These are phyloP conservation scores for Recurvirostra avosetta DNA, from an alignment of 2,113 vertebrate genomes.

Conservation along the genomic window DNA sequence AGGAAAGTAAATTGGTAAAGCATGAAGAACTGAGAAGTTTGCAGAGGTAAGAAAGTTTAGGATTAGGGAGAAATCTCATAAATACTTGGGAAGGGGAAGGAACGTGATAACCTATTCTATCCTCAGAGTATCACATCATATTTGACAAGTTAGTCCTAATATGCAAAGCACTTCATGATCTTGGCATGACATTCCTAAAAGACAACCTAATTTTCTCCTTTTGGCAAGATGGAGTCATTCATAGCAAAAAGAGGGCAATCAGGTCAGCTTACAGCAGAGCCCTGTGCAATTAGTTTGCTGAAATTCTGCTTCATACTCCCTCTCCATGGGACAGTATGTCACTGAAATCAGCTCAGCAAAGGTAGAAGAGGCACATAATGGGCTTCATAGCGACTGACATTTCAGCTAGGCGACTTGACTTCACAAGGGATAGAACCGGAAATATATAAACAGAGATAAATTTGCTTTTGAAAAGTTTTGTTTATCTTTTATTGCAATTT, in stretches of 20 bases:
- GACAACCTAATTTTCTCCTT: neutral
- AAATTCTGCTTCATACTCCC: neutral
- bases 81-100: neutral
- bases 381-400: neutral
- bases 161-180: neutral
- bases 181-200: neutral
- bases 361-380: neutral
- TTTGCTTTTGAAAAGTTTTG: neutral
- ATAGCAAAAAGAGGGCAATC: neutral
- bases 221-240: neutral
- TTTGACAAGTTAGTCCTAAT: neutral
- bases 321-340: neutral
- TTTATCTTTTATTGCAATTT: constrained; percentile 24
- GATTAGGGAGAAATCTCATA: neutral
- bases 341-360: neutral
- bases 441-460: neutral
- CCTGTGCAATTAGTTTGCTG: neutral
- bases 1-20: neutral
- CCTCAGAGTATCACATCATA: neutral
- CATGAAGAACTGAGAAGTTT: neutral
- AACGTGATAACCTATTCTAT: neutral
- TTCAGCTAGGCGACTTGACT: neutral
- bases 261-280: neutral
- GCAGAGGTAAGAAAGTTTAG: neutral
- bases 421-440: neutral